These are phyloP conservation scores for Dasypus novemcinctus DNA, from an alignment of 2,113 vertebrate genomes.

Conservation along the genomic window DNA sequence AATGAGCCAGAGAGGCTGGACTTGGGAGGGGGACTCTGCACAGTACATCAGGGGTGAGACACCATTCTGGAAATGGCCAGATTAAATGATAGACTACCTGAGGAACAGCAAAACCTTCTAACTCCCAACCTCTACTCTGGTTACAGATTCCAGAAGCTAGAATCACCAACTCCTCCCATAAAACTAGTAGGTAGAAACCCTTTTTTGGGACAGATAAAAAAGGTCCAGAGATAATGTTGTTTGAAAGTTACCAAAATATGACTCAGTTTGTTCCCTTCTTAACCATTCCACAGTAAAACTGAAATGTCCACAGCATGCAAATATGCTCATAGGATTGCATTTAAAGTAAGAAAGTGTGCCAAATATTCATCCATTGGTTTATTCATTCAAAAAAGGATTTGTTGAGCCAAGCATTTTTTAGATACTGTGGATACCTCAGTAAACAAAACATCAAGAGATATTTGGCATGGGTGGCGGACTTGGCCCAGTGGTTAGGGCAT, in stretches of 20 bases:
- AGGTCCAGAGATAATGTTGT: not conserved
- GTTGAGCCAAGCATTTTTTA: not conserved
- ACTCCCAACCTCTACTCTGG: not conserved
- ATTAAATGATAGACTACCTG: not conserved
- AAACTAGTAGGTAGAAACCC: not conserved
- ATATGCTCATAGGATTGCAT: not conserved
- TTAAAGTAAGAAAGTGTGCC: not conserved
- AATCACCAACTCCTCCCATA: not conserved
- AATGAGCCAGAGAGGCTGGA: not conserved
- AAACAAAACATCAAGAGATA: not conserved
- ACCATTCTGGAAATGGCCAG: not conserved
- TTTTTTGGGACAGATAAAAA: not conserved
- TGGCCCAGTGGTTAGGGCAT: too few relatives aligned
- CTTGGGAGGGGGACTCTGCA: not conserved
- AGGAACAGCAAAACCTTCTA: not conserved
- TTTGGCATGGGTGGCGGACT: too few relatives aligned
- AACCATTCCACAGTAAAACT: not conserved
- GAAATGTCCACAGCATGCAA: not conserved
- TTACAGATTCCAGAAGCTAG: not conserved
- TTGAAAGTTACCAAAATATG: not conserved
- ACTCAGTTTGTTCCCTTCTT: not conserved
- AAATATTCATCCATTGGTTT: not conserved
- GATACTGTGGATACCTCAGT: not conserved
- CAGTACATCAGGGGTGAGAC: not conserved
- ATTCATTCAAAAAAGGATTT: not conserved